phyloP scores from a whole-genome alignment of 2,888 invertebrate genomes.

The Drosophila subquinaria region DNA sequence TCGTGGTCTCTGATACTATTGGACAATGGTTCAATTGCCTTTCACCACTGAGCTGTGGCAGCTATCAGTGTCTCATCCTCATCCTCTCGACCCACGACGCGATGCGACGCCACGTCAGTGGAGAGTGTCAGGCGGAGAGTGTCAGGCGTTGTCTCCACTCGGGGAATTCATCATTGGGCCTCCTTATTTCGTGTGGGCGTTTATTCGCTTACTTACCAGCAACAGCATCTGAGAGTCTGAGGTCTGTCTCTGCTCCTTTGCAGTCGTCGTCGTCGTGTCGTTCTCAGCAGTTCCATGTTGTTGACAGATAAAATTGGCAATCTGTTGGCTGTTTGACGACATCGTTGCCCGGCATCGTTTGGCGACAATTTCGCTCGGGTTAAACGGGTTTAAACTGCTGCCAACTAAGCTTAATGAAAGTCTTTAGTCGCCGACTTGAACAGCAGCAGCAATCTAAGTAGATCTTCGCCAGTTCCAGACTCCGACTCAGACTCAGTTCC shows the following conservation, averaged over 20 bases:
- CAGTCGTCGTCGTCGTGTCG: constrained; percentile 28
- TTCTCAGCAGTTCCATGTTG: constrained; percentile 69
- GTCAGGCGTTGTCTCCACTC: constrained; percentile 30
- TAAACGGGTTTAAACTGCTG: constrained; percentile 77
- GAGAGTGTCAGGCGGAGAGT: neutral
- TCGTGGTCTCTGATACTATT: constrained; percentile 6
- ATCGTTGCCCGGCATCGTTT: constrained; percentile 34
- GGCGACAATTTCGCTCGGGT: constrained; percentile 75
- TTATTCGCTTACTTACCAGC: constrained; percentile 29
- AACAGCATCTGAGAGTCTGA: constrained; percentile 2
- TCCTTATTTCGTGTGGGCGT: constrained; percentile 66
- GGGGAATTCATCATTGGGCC: constrained; percentile 15
- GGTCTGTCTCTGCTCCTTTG: constrained; percentile 14
- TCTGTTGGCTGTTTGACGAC: constrained; percentile 57
- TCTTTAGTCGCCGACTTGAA: constrained; percentile 63
- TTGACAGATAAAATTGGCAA: constrained; percentile 82
- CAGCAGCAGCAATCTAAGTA: constrained; percentile 67
- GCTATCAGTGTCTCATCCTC: constrained; percentile 37
- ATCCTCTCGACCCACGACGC: constrained; percentile 23
- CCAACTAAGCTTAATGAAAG: constrained; percentile 79
- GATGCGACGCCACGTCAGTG: constrained; percentile 21
- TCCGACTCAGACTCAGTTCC: neutral
- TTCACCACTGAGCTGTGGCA: constrained; percentile 44
- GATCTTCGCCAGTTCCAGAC: constrained; percentile 51
- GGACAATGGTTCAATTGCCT: constrained; percentile 44